Conservation (phyloP, 2,888 invertebrate species). For the Heterodera filipjevi region DNA sequence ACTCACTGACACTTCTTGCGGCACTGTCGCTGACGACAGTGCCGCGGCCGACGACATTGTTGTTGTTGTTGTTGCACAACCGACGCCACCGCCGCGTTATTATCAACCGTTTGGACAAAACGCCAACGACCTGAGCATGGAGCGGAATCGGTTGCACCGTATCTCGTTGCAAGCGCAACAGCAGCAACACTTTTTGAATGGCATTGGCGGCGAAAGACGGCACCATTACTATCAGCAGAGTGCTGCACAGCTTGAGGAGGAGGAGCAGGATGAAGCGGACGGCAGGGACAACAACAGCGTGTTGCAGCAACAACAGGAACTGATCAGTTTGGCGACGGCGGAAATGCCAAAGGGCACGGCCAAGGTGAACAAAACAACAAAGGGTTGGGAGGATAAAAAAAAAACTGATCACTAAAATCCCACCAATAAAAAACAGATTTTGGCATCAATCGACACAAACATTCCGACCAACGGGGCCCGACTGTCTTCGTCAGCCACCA, state of each 20-base stretch:
- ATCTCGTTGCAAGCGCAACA: not conserved
- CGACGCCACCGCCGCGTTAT: not conserved
- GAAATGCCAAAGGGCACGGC: not conserved
- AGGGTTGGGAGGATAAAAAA: not conserved
- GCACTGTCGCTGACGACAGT: not conserved
- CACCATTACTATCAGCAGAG: no score
- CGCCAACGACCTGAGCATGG: slow-evolving; percentile 11
- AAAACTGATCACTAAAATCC: not conserved
- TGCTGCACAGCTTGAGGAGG: not conserved
- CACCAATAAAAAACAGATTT: not conserved
- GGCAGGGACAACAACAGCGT: not conserved
- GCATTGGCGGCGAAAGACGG: not conserved
- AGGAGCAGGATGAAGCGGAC: not conserved
- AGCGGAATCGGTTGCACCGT: not conserved
- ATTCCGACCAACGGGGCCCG: not conserved
- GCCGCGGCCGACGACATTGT: not conserved
- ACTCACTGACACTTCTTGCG: not conserved
- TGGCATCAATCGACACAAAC: slow-evolving; percentile 7
- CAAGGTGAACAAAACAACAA: not conserved
- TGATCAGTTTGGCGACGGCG: not conserved
- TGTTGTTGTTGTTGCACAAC: not conserved
- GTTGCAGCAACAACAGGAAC: not conserved
- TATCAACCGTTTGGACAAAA: not conserved
- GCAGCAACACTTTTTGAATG: not conserved
- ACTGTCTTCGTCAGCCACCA: not conserved